Conservation (phyloP, 2,797 vertebrate genomes). For the Chaunax sp. region DNA sequence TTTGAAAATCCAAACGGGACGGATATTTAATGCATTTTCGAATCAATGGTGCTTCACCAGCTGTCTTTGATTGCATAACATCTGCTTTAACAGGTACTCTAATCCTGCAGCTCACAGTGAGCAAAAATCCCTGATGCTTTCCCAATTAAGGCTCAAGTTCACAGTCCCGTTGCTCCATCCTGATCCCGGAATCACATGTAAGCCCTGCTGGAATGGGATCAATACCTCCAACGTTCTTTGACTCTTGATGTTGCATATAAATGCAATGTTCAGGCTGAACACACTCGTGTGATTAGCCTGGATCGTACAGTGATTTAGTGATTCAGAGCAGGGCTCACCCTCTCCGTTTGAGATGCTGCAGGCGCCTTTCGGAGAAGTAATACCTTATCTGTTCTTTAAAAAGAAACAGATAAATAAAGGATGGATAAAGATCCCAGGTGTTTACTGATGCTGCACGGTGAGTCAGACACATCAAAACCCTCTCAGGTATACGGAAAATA, state of each 20-base stretch:
- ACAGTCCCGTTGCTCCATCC: slow-evolving; percentile 8
- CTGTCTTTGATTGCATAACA: slow-evolving; percentile 21
- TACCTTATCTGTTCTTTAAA: not conserved
- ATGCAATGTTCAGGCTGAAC: slow-evolving; percentile 46
- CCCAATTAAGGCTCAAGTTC: slow-evolving; percentile 20
- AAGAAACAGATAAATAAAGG: not conserved
- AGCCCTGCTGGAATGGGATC: slow-evolving; percentile 31
- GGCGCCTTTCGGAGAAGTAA: not conserved
- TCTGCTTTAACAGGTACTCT: slow-evolving; percentile 23
- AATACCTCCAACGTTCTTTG: slow-evolving; percentile 30
- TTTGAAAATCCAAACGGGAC: slow-evolving; percentile 26
- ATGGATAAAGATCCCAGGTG: not conserved
- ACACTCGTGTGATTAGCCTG: slow-evolving; percentile 18
- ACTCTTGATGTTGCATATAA: slow-evolving; percentile 54
- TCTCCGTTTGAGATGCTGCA: not conserved
- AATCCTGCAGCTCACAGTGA: slow-evolving; percentile 5
- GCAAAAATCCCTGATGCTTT: slow-evolving; percentile 21
- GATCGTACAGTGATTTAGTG: slow-evolving; percentile 24
- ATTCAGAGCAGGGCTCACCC: slow-evolving; percentile 1
- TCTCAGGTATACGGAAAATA: not conserved
- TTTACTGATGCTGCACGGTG: not conserved
- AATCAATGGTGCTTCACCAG: slow-evolving; percentile 31
- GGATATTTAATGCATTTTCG: slow-evolving; percentile 12
- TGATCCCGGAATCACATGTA: slow-evolving; percentile 23
- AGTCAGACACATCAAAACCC: not conserved